A percentile compares a stretch with the other conserved stretches of the same genome.
These are phyloP conservation scores for Chlorodrepanis virens DNA, from an alignment of 2,113 vertebrate species.

Conservation along the genomic window DNA sequence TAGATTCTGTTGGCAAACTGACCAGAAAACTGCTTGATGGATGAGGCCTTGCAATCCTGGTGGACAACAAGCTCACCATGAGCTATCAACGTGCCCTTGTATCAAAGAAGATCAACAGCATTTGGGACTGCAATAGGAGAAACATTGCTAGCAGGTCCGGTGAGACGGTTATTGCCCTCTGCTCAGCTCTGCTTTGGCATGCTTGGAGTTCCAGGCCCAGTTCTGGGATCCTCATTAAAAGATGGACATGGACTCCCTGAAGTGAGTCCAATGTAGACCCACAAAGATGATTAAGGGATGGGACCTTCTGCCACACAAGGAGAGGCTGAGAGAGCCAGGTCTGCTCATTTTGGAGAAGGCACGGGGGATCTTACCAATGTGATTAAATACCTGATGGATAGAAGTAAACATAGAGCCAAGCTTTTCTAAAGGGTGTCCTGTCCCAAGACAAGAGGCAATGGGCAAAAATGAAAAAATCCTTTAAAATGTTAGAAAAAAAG, in stretches of 20 bases:
- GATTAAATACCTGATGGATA: not conserved
- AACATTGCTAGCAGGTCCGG: fast-evolving
- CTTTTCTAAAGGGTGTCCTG: not conserved
- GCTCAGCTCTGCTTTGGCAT: not conserved
- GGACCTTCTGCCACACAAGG: not conserved
- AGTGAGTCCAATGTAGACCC: not conserved
- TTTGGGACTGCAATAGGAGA: not conserved
- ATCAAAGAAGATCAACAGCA: not conserved
- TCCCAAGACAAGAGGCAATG: not conserved
- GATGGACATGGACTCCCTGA: not conserved
- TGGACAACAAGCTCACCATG: not conserved
- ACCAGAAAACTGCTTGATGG: not conserved
- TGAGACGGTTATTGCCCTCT: not conserved
- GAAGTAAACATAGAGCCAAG: not conserved
- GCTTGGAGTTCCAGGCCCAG: not conserved
- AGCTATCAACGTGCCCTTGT: not conserved
- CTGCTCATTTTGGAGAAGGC: not conserved
- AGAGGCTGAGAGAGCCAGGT: not conserved
- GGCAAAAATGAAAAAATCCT: not conserved
- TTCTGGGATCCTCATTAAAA: not conserved
- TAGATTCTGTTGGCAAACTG: not conserved
- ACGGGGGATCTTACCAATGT: not conserved
- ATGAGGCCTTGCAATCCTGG: not conserved
- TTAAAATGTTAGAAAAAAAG: not conserved
- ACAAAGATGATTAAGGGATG: not conserved